These are phyloP conservation scores for Apodemus agrarius DNA, from an alignment of 2,797 vertebrate species.

Conservation along the genomic window DNA sequence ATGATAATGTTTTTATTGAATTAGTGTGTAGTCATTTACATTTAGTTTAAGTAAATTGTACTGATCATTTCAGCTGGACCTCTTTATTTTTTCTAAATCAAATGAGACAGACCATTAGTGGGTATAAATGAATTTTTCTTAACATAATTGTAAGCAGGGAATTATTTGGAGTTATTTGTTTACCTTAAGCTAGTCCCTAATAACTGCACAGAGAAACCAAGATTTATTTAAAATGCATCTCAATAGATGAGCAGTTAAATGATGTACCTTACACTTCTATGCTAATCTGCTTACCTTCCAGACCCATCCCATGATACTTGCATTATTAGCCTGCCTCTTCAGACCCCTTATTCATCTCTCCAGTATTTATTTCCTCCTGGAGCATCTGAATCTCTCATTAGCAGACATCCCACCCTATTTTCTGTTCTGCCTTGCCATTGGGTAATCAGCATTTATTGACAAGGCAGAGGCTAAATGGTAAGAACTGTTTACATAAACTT, in stretches of 20 bases:
- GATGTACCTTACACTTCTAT: neutral
- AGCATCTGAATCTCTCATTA: neutral
- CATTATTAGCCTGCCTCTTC: neutral
- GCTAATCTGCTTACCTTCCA: neutral
- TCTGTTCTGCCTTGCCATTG: neutral
- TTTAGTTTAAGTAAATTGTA: constrained; percentile 3
- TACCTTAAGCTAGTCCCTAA: neutral
- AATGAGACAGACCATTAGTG: neutral
- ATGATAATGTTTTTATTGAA: constrained; percentile 43
- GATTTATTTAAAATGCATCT: neutral
- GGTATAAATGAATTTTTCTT: neutral
- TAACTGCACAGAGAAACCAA: neutral
- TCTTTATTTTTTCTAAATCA: constrained; percentile 12
- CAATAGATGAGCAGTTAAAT: neutral
- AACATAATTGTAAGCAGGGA: too few species aligned
- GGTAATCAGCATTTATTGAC: neutral
- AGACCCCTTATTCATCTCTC: neutral
- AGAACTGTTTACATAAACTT: neutral
- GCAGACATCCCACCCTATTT: neutral
- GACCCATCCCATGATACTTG: neutral
- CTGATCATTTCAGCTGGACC: constrained; percentile 35
- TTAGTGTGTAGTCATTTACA: constrained; percentile 39
- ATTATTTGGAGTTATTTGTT: neutral
- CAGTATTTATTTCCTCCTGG: neutral
- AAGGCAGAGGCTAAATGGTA: neutral